Conservation (phyloP, 2,888 invertebrate genomes). For the Pseudococcus viburni region DNA sequence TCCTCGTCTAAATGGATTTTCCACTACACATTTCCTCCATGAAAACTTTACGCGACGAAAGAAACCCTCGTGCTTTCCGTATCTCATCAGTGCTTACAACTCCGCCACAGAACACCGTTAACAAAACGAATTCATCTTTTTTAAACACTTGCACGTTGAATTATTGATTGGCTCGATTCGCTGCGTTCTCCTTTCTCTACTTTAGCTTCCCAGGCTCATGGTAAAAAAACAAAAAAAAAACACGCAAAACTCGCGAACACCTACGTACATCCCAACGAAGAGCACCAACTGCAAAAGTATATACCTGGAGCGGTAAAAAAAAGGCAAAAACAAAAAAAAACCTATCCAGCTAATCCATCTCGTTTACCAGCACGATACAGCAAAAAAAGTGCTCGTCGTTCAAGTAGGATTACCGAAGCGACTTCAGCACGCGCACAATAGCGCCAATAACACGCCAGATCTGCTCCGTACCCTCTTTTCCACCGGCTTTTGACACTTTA, state of each 20-base stretch:
- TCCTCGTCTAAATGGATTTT: not conserved
- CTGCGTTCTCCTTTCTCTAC: not conserved
- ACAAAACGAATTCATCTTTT: constrained; percentile 42
- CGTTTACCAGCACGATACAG: not conserved
- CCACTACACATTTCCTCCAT: not conserved
- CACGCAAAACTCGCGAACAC: not conserved
- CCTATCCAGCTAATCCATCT: constrained; percentile 24
- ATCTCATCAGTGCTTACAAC: not conserved
- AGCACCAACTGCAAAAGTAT: not conserved
- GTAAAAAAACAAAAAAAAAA: not conserved
- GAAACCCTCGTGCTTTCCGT: not conserved
- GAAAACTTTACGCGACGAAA: not conserved
- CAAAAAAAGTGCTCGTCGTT: constrained; percentile 25
- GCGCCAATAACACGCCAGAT: not conserved
- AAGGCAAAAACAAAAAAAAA: not conserved
- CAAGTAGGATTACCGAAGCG: constrained; percentile 28
- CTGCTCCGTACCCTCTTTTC: not conserved
- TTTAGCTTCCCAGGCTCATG: not conserved
- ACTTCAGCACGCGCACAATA: constrained; percentile 7
- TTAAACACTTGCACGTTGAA: constrained; percentile 40
- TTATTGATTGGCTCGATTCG: constrained; percentile 42
- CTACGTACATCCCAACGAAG: not conserved
- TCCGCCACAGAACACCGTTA: not conserved
- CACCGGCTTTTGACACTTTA: not conserved
- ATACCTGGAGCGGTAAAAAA: not conserved